Percentiles rank a stretch among this genome's conserved stretches.
Conservation (phyloP, 1,140 invertebrate species). For the Zophobas morio region DNA sequence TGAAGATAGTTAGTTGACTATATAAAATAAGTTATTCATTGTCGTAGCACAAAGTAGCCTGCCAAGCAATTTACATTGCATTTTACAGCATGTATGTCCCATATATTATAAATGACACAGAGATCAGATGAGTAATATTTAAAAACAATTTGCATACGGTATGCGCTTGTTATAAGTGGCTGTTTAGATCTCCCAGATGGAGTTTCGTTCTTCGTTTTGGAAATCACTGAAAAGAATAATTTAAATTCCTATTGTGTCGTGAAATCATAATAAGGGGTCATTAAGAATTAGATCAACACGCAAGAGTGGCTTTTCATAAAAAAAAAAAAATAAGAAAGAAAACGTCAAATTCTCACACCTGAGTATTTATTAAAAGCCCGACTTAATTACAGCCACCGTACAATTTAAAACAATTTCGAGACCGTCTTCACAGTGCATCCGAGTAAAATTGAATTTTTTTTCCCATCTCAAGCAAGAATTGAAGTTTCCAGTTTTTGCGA, state of each 20-base stretch:
- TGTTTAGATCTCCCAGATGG: neutral
- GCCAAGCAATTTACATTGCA: slow-evolving; percentile 14
- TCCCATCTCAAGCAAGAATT: slow-evolving; percentile 12
- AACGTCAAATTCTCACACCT: slow-evolving; percentile 36
- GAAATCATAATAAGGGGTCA: neutral
- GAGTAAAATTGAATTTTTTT: slow-evolving; percentile 29
- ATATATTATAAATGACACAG: slow-evolving; percentile 21
- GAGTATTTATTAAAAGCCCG: neutral
- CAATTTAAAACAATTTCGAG: slow-evolving; percentile 37
- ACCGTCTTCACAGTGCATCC: neutral
- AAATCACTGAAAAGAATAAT: neutral
- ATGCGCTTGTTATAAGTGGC: neutral
- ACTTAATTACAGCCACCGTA: slow-evolving; percentile 30
- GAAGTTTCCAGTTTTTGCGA: slow-evolving; percentile 47
- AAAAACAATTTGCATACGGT: slow-evolving; percentile 28
- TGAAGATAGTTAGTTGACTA: slow-evolving; percentile 12
- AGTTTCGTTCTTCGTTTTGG: neutral
- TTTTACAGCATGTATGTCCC: slow-evolving; percentile 24
- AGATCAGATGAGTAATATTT: slow-evolving; percentile 22
- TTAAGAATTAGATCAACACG: slow-evolving; percentile 29
- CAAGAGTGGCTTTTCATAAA: slow-evolving; percentile 1
- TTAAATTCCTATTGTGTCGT: slow-evolving; percentile 6
- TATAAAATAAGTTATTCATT: slow-evolving; percentile 42
- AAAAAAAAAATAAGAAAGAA: slow-evolving; percentile 14
- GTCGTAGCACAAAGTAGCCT: slow-evolving; percentile 23